Evolutionary conservation across 1,140 invertebrate genomes (phyloP).

Genomic region (Pentalonia nigronervosa): DNA sequence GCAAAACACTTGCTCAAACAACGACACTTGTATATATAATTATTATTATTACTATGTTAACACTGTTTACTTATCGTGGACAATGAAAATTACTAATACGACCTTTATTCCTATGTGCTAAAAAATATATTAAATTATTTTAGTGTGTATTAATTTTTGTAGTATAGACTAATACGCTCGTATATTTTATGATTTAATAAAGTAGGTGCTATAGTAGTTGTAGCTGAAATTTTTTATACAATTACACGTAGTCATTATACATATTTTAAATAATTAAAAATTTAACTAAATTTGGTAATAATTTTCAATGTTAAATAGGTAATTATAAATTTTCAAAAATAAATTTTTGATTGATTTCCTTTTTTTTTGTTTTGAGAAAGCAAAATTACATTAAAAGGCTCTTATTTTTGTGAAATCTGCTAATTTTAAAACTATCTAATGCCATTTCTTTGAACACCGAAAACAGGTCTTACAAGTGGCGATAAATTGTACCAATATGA

Average conservation of each 20-base stretch:
- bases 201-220: not conserved
- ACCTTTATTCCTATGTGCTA: not conserved
- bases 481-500: conserved; percentile 21
- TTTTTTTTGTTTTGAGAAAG: not conserved
- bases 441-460: not conserved
- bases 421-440: conserved; percentile 4
- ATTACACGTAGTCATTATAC: not conserved
- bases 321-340: not conserved
- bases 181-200: not conserved
- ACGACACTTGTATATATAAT: not conserved
- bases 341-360: not conserved
- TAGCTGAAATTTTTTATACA: not conserved
- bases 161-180: not conserved
- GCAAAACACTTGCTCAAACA: conserved; percentile 54
- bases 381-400: not conserved
- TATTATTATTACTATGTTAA: not conserved
- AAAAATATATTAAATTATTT: conserved; percentile 14
- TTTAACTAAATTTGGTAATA: not conserved
- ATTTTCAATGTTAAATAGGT: not conserved
- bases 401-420: not conserved
- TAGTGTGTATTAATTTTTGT: not conserved
- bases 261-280: not conserved
- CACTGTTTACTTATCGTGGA: not conserved
- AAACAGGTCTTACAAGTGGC: conserved; percentile 35
- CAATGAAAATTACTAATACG: conserved; percentile 11